Percentiles rank a stretch among this genome's conserved stretches.
Conservation (phyloP, 2,888 invertebrate species). For the Hermaeophaga mercurialis region DNA sequence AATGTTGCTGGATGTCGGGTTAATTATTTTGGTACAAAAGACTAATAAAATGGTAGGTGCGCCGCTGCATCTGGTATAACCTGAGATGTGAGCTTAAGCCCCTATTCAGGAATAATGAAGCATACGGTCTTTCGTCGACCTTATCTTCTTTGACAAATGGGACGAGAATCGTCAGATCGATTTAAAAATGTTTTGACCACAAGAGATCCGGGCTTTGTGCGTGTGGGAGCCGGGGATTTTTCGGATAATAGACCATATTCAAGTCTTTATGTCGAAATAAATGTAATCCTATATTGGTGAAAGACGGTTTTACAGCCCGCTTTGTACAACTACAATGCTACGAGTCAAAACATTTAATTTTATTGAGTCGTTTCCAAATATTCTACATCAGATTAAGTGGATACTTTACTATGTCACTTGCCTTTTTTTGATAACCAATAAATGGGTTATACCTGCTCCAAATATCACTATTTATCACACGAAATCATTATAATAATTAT, state of each 20-base stretch:
- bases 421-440: no score
- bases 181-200: conserved; percentile 58
- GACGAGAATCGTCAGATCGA: conserved; percentile 46
- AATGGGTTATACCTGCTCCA: no score
- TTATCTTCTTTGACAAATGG: conserved; percentile 20
- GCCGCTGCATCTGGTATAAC: conserved; percentile 43
- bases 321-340: conserved; percentile 39
- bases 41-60: no score
- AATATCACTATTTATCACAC: no score
- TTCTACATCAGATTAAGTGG: conserved; percentile 7
- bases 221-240: conserved; percentile 50
- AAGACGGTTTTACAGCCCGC: conserved; percentile 44
- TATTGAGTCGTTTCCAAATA: conserved; percentile 36
- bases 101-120: conserved; percentile 24
- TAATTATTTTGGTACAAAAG: no score
- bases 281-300: conserved; percentile 54
- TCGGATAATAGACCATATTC: conserved; percentile 55
- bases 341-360: conserved; percentile 48
- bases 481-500: no score
- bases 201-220: conserved; percentile 51
- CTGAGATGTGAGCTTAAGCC: conserved; percentile 39
- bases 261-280: conserved; percentile 51
- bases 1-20: no score
- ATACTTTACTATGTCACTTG: conserved; percentile 3
- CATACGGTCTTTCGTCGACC: conserved; percentile 22